Conservation (phyloP, 2,888 invertebrate species). For the Barypeithes pellucidus region DNA sequence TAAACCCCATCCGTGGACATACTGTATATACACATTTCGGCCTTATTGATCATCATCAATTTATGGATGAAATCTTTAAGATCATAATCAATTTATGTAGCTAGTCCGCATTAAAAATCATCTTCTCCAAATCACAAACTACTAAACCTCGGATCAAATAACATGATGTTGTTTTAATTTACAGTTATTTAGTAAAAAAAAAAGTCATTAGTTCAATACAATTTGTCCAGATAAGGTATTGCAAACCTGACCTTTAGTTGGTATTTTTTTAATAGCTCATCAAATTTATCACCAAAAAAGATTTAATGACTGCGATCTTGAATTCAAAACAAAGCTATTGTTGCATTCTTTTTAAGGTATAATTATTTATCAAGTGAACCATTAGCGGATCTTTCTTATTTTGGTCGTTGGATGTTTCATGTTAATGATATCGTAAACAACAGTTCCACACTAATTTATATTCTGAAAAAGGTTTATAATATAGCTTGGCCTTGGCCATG, state of each 20-base stretch:
- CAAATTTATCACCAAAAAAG: conserved; percentile 41
- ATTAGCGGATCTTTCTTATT: conserved; percentile 19
- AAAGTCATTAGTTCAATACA: conserved; percentile 8
- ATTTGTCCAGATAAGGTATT: conserved; percentile 35
- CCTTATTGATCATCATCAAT: no score
- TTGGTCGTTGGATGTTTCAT: conserved; percentile 20
- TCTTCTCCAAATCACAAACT: background rate
- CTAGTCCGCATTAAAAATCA: no score
- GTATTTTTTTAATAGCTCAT: conserved; percentile 40
- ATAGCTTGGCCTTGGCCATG: no score
- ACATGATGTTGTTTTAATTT: conserved; percentile 9
- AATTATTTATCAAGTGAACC: conserved; percentile 27
- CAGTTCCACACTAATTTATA: conserved; percentile 27
- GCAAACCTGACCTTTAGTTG: conserved; percentile 31
- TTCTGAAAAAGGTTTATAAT: no score
- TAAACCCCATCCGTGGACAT: no score
- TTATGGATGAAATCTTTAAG: no score
- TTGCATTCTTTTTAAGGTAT: conserved; percentile 22
- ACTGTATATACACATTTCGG: no score
- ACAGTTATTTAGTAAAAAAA: conserved; percentile 6
- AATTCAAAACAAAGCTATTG: conserved; percentile 27
- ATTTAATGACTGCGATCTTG: conserved; percentile 31
- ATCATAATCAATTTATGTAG: no score
- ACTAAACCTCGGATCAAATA: conserved; percentile 6
- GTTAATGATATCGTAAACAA: conserved; percentile 16